Percentiles rank a stretch among this genome's conserved stretches.
Conservation (phyloP, 1,140 invertebrate genomes). For the Ceratina australensis region DNA sequence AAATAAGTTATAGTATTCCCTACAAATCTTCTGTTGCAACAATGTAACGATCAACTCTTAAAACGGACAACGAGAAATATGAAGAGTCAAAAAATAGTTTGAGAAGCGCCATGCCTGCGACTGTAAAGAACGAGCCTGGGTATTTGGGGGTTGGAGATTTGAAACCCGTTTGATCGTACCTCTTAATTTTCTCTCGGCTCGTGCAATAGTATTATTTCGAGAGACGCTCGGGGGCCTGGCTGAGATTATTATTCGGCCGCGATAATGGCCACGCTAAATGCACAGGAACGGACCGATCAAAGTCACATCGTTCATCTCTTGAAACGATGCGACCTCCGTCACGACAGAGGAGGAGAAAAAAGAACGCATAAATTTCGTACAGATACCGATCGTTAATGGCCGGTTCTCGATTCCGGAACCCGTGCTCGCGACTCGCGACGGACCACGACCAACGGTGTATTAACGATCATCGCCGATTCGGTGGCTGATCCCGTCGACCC, state of each 20-base stretch:
- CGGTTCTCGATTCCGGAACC: conserved; percentile 32
- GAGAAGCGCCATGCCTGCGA: no score
- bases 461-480: conserved; percentile 43
- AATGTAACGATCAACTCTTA: no score
- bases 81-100: no score
- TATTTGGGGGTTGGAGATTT: no score
- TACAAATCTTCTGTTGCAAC: no score
- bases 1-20: no score
- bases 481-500: conserved; percentile 31
- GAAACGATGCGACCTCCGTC: conserved; percentile 3
- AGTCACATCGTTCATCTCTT: conserved; percentile 56
- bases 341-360: not conserved
- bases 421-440: not conserved
- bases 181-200: no score
- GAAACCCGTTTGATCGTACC: no score
- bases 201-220: conserved; percentile 18
- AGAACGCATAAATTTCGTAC: not conserved
- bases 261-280: conserved; percentile 58
- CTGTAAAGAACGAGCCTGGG: no score
- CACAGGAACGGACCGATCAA: conserved; percentile 46
- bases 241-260: conserved; percentile 44
- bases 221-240: not conserved
- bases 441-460: conserved; percentile 26
- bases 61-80: no score
- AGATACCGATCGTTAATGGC: conserved; percentile 43